A percentile compares a stretch with the other conserved stretches of the same genome.
Evolutionary conservation across 2,797 vertebrate genomes (phyloP).

Genomic region (Vireo griseus): DNA sequence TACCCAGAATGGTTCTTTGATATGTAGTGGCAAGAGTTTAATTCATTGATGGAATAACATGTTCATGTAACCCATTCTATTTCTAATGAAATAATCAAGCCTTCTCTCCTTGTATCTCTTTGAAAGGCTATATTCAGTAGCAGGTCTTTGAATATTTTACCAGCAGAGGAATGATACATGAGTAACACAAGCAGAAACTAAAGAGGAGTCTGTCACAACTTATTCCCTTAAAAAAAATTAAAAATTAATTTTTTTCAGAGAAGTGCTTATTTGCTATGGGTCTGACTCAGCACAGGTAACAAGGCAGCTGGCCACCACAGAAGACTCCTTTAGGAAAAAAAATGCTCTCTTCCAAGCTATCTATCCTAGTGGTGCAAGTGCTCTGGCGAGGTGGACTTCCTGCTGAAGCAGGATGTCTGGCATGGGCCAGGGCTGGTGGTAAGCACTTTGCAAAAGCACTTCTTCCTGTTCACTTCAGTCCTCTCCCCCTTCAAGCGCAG

Average conservation of each 20-base stretch:
- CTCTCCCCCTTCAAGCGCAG: rapidly evolving
- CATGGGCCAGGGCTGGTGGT: neutral
- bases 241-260: neutral
- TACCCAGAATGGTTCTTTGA: neutral
- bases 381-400: neutral
- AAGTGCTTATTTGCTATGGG: rapidly evolving
- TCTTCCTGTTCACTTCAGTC: neutral
- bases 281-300: neutral
- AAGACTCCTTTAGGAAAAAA: neutral
- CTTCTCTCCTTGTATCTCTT: neutral
- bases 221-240: neutral
- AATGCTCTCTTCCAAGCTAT: neutral
- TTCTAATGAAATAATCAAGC: neutral
- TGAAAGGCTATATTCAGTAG: neutral
- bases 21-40: neutral
- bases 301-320: neutral
- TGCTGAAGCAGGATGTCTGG: neutral
- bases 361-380: neutral
- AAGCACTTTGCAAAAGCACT: neutral
- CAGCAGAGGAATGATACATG: neutral
- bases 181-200: neutral
- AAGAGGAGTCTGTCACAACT: neutral
- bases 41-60: neutral
- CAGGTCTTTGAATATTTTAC: neutral
- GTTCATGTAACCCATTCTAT: neutral